Percentiles rank a stretch among this genome's conserved stretches.
Evolutionary conservation across 1,140 invertebrate genomes (phyloP).

Genomic region (Hetaerina americana): DNA sequence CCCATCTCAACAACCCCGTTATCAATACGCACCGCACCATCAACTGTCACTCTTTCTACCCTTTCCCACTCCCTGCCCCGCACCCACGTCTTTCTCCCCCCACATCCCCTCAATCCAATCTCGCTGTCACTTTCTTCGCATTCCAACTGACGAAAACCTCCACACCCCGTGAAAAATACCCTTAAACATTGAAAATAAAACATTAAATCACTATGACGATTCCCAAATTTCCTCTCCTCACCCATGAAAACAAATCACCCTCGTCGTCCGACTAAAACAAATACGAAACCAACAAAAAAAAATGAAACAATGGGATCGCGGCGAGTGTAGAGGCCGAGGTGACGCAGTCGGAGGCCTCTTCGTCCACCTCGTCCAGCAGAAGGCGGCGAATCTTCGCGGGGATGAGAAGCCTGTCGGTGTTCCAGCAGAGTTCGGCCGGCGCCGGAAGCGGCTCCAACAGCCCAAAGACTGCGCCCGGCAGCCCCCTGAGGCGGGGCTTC

Average conservation of each 20-base stretch:
- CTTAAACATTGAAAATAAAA: too few relatives aligned
- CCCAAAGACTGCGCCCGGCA: background rate
- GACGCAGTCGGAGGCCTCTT: background rate
- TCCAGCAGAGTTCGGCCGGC: constrained; percentile 46
- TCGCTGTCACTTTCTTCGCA: constrained; percentile 11
- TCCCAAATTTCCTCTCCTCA: too few relatives aligned
- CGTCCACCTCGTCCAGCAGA: constrained; percentile 13
- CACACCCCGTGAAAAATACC: too few relatives aligned
- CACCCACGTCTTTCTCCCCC: background rate
- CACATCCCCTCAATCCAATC: background rate
- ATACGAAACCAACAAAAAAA: too few relatives aligned
- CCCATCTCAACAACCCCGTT: too few relatives aligned
- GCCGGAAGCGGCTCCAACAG: constrained; percentile 23
- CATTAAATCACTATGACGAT: too few relatives aligned
- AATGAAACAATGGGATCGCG: constrained; percentile 16
- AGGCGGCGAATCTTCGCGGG: constrained; percentile 54
- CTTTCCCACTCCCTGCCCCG: background rate
- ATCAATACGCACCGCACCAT: background rate
- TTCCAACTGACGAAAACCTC: too few relatives aligned
- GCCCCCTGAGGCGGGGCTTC: background rate
- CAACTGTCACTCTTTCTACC: background rate
- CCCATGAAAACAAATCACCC: too few relatives aligned
- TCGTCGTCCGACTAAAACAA: too few relatives aligned
- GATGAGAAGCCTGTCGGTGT: constrained; percentile 58
- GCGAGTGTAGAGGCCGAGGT: background rate